These are phyloP conservation scores for Eurytoma adleriae DNA, from an alignment of 2,888 invertebrate species.

Conservation along the genomic window DNA sequence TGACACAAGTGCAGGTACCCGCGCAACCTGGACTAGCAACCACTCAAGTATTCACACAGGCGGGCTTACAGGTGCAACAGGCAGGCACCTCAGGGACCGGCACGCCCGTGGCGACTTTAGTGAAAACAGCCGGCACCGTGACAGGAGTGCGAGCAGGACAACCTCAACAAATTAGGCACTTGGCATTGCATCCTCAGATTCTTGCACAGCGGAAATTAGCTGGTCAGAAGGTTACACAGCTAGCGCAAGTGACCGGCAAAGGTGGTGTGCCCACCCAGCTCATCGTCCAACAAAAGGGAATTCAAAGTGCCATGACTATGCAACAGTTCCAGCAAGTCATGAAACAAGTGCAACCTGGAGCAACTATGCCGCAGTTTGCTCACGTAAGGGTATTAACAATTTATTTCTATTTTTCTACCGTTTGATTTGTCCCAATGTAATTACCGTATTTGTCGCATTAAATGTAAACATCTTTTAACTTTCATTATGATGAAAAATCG, in stretches of 20 bases:
- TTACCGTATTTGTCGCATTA: too few species aligned
- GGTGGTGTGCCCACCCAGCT: constrained; percentile 81
- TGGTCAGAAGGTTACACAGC: constrained; percentile 81
- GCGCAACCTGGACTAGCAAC: constrained; percentile 73
- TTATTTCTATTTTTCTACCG: background rate
- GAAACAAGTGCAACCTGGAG: constrained; percentile 79
- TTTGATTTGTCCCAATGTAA: background rate
- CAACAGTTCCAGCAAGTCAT: constrained; percentile 87
- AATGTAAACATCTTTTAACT: too few species aligned
- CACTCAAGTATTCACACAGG: constrained; percentile 80
- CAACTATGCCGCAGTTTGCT: constrained; percentile 72
- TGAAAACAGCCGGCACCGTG: constrained; percentile 78
- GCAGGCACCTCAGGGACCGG: constrained; percentile 76
- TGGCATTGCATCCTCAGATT: constrained; percentile 80
- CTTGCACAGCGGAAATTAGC: constrained; percentile 79
- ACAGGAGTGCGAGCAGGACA: constrained; percentile 79
- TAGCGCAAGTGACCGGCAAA: constrained; percentile 77
- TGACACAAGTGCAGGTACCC: constrained; percentile 74
- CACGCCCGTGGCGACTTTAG: constrained; percentile 80
- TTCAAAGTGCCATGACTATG: constrained; percentile 82
- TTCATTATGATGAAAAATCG: too few species aligned
- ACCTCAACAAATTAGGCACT: constrained; percentile 82
- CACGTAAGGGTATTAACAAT: constrained; percentile 66
- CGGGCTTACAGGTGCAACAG: constrained; percentile 77
- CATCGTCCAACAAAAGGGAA: constrained; percentile 83